Percentiles rank a stretch among this genome's conserved stretches.
phyloP scores from a whole-genome alignment of 2,888 invertebrate species.

The Habrosyne pyritoides region DNA sequence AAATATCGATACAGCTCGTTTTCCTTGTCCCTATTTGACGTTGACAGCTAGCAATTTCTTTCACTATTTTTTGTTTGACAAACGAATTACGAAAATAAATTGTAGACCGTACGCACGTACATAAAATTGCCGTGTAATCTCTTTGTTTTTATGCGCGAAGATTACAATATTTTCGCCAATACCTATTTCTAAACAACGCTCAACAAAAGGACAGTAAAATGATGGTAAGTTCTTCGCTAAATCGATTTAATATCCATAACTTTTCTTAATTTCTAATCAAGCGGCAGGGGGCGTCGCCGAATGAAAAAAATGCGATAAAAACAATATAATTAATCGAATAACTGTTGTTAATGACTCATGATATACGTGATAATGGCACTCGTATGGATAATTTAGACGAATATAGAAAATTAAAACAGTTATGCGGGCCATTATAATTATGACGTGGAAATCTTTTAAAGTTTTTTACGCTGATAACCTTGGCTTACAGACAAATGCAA shows the following conservation, averaged over 20 bases:
- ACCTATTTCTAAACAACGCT: not conserved
- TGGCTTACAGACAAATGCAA: not conserved
- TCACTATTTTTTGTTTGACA: conserved; percentile 22
- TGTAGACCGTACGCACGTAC: too few species aligned
- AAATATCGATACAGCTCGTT: too few species aligned
- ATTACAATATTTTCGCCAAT: conserved; percentile 11
- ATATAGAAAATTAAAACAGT: not conserved
- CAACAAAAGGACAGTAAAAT: conserved; percentile 37
- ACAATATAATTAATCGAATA: conserved; percentile 17
- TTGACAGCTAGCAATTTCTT: too few species aligned
- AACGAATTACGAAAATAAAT: conserved; percentile 16
- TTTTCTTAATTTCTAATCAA: conserved; percentile 6
- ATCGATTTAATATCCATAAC: not conserved
- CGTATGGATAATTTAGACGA: not conserved
- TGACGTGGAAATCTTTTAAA: conserved; percentile 34
- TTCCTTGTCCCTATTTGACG: too few species aligned
- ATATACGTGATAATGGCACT: conserved; percentile 13
- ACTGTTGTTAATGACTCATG: conserved; percentile 19
- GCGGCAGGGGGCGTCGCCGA: conserved; percentile 56
- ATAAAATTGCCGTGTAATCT: conserved; percentile 12
- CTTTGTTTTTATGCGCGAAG: conserved; percentile 14
- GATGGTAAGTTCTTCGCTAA: conserved; percentile 56
- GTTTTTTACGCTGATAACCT: conserved; percentile 12
- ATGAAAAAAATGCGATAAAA: conserved; percentile 13
- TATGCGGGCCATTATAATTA: conserved; percentile 21